Evolutionary conservation across 2,797 vertebrate species (phyloP), one percentile per base, ranked within the genome.

Genomic region (Gephyroberyx darwinii): DNA sequence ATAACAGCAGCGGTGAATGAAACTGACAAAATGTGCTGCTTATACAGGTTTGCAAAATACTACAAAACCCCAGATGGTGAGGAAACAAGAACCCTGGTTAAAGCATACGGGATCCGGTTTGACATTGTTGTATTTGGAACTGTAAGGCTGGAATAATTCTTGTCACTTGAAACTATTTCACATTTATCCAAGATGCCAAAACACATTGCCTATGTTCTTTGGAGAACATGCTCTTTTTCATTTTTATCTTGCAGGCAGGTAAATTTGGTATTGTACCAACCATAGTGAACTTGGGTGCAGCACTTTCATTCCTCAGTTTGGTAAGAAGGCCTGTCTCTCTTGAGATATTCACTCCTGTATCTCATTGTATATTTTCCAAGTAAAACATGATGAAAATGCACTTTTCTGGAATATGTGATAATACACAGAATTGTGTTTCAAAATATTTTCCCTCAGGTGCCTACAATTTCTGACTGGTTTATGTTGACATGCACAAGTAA

Each of bases 91-190:
- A 96, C 93, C 0, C 91, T 97, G 60, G 87, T 92, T 85, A 98
- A 97, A 95, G 96, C 87, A 84, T 97, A 86, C 67, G 96, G 96
- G 75, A 98, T 98, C 83, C 95, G 95, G n/a, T 96, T 98, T 74
- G 93, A 96, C 68, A 74, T 97, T 89, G 90, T 97, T 16, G 95
- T 97, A 39, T 96, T 96, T 85, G 96, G 96, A 83, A 96, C 94
- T 85, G 96, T 97, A 86, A 90, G 88, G 45, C 19, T 22, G 50
- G 14, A 30, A 20, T 3, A 12, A 6, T 51, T 67, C 14, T 9
- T 43, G 10, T 53, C 48, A 31, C 26, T 20, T 20, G 5, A 1
- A 17, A 5, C 22, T 26, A n/a, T 10, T 26, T 53, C 10, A 22
- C 9, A 26, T 53, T 53, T 10, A 53, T 22, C 3, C 2, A 26